Evolutionary conservation across 2,888 invertebrate genomes (phyloP).

Genomic region (Byasa hedistus): DNA sequence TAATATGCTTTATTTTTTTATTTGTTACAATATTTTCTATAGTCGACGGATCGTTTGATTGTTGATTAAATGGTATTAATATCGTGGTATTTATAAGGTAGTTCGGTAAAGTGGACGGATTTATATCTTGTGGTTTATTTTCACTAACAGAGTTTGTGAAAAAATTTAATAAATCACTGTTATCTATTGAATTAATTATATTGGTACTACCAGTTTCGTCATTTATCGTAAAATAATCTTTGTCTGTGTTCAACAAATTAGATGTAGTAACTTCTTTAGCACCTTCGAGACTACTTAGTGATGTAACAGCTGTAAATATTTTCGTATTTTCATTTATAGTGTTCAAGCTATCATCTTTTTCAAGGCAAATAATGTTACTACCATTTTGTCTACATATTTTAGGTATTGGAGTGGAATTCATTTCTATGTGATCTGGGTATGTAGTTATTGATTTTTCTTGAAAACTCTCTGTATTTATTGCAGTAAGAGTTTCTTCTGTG

Average conservation of each 20-base stretch:
- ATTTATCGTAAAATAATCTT: neutral
- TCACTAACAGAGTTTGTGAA: neutral
- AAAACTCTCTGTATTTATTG: neutral
- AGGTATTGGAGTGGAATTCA: neutral
- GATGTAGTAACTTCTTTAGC: neutral
- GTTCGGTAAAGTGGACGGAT: neutral
- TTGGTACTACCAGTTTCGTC: neutral
- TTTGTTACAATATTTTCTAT: neutral
- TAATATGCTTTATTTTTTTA: neutral
- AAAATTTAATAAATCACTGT: neutral
- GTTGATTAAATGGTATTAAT: neutral
- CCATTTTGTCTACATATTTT: conserved; percentile 1
- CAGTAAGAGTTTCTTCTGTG: neutral
- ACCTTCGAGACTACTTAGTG: neutral
- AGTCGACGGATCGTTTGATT: neutral
- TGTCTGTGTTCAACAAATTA: neutral
- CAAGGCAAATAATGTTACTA: neutral
- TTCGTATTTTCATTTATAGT: neutral
- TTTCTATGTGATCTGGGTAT: neutral
- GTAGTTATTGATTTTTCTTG: neutral
- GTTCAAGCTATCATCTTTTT: neutral
- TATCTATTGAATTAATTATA: neutral
- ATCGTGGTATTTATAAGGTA: too few species aligned
- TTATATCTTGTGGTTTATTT: neutral
- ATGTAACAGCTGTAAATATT: neutral